Evolutionary conservation across 2,113 vertebrate genomes (phyloP).

Genomic region (Burhinus bistriatus): DNA sequence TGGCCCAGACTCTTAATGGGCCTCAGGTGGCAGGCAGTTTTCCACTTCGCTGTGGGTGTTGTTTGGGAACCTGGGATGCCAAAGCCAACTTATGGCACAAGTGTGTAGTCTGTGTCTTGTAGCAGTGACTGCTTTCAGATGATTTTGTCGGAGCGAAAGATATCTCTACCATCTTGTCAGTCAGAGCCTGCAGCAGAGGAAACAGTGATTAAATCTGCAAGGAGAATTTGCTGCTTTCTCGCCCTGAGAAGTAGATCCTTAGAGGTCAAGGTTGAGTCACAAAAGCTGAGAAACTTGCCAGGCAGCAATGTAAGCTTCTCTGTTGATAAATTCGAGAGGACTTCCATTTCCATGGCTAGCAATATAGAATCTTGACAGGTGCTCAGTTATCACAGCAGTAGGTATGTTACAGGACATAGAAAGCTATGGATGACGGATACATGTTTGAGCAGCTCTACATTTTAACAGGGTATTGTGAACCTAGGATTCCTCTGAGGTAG

Average conservation of each 20-base stretch:
- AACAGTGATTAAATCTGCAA: conserved; percentile 49
- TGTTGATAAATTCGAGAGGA: conserved; percentile 10
- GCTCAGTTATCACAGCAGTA: conserved; percentile 42
- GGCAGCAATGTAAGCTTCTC: neutral
- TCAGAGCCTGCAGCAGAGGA: conserved; percentile 7
- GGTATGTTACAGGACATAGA: neutral
- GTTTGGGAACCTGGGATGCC: neutral
- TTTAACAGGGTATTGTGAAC: neutral
- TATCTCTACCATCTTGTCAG: conserved; percentile 33
- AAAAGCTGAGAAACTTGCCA: conserved; percentile 32
- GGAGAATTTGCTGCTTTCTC: conserved; percentile 30
- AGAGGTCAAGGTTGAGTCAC: conserved; percentile 57
- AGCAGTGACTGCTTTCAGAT: neutral
- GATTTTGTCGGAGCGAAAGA: neutral
- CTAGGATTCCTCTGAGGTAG: neutral
- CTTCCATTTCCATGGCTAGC: conserved; percentile 29
- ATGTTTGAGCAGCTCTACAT: neutral
- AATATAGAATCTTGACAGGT: conserved; percentile 40
- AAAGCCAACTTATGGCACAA: neutral
- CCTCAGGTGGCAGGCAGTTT: neutral
- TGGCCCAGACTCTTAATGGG: neutral
- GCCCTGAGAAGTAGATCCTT: conserved; percentile 4
- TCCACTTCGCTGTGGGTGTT: neutral
- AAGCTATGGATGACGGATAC: neutral
- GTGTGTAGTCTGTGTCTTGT: neutral